Percentiles rank a stretch among this genome's conserved stretches.
Evolutionary conservation across 2,113 vertebrate genomes (phyloP).

Genomic region (Chaetodon auriga): DNA sequence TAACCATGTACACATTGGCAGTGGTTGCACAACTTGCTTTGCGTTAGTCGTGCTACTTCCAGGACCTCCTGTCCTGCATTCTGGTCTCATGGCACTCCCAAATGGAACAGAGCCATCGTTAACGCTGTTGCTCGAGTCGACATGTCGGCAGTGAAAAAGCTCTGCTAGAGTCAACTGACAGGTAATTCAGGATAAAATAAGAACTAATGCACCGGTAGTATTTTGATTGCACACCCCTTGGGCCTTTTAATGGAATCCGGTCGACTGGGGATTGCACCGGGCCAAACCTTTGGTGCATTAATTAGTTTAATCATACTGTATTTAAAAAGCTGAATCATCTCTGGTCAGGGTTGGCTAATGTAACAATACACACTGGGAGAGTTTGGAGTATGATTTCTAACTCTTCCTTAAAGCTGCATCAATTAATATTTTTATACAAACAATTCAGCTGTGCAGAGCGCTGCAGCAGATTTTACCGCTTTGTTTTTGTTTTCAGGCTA

Average conservation of each 20-base stretch:
- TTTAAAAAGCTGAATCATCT: background rate
- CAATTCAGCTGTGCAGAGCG: background rate
- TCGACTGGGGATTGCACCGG: background rate
- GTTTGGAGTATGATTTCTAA: background rate
- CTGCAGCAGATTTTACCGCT: background rate
- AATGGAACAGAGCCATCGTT: background rate
- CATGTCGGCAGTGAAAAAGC: background rate
- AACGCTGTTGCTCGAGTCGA: background rate
- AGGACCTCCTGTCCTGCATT: background rate
- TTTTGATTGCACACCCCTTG: background rate
- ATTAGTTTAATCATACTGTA: background rate
- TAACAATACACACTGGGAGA: background rate
- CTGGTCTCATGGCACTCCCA: background rate
- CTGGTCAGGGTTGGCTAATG: background rate
- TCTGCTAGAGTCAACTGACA: slow-evolving; percentile 1
- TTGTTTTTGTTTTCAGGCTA: background rate
- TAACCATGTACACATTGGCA: background rate
- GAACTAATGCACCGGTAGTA: background rate
- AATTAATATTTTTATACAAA: background rate
- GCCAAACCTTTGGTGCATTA: background rate
- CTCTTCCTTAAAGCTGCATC: background rate
- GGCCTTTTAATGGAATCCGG: background rate
- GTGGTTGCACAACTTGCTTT: background rate
- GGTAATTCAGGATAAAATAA: slow-evolving; percentile 25
- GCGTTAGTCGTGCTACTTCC: background rate